These are phyloP conservation scores for Macrotus californicus DNA, from an alignment of 2,113 vertebrate genomes.

Conservation along the genomic window DNA sequence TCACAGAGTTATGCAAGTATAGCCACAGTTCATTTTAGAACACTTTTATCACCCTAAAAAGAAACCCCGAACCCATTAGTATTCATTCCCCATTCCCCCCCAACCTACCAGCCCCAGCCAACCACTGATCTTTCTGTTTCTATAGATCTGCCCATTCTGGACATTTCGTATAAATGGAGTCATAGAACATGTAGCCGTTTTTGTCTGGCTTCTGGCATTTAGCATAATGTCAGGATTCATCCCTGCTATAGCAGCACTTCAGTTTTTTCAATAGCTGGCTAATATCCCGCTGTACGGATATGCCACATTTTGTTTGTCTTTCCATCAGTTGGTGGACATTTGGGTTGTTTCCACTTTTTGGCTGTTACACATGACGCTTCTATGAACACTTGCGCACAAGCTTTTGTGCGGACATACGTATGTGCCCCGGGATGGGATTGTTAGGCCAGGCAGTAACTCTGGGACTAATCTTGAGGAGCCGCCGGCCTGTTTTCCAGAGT, in stretches of 20 bases:
- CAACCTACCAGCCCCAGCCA: neutral
- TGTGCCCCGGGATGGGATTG: neutral
- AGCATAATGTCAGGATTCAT: neutral
- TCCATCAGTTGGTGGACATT: neutral
- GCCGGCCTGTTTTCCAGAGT: neutral
- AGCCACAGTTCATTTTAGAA: neutral
- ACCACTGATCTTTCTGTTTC: neutral
- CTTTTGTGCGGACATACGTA: neutral
- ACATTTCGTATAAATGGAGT: neutral
- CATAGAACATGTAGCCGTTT: neutral
- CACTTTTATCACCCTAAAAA: neutral
- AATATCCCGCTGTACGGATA: neutral
- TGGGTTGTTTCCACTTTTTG: neutral
- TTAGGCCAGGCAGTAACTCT: neutral
- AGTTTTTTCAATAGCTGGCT: neutral
- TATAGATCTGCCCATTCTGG: neutral
- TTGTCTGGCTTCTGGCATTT: neutral
- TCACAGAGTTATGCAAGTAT: neutral
- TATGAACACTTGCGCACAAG: neutral
- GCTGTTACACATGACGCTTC: neutral
- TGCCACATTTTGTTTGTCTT: neutral
- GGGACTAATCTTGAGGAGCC: neutral
- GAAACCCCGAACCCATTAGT: neutral
- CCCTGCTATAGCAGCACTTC: neutral
- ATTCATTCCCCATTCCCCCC: neutral